A percentile compares a stretch with the other conserved stretches of the same genome.
Conservation (phyloP, 2,113 vertebrate genomes). For the Benthochromis sp. region DNA sequence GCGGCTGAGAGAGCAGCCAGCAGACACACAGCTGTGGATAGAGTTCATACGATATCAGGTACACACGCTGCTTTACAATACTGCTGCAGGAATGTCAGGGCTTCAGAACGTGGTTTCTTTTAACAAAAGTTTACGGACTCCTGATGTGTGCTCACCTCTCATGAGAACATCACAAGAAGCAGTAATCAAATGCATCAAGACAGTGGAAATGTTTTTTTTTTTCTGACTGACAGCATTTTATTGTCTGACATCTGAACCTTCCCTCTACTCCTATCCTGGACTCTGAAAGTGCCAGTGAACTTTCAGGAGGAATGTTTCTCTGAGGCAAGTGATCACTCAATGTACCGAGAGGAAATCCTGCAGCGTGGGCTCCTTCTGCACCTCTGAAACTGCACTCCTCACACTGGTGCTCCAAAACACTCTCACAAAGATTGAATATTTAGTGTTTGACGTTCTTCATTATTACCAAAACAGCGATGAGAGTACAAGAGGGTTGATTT, state of each 20-base stretch:
- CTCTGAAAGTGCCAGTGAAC: neutral
- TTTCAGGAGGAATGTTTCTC: neutral
- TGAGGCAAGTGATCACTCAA: neutral
- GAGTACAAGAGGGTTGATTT: neutral
- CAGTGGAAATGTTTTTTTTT: neutral
- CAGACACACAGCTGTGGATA: slow-evolving; percentile 83
- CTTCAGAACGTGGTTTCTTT: neutral
- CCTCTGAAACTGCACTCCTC: neutral
- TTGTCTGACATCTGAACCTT: neutral
- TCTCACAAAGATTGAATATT: neutral
- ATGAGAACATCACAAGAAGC: neutral
- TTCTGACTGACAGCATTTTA: neutral
- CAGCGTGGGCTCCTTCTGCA: neutral
- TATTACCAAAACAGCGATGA: neutral
- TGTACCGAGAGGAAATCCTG: neutral
- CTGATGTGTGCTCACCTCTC: neutral
- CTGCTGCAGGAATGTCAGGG: neutral
- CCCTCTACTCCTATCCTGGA: neutral
- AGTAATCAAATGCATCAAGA: neutral
- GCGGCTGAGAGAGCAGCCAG: slow-evolving; percentile 83
- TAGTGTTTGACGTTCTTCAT: rapidly evolving
- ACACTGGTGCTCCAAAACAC: neutral
- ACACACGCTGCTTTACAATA: neutral
- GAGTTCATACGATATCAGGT: slow-evolving; percentile 91
- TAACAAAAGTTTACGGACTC: neutral